Evolutionary conservation across 2,797 vertebrate species (phyloP).

Genomic region (Jordanella pulchra): DNA sequence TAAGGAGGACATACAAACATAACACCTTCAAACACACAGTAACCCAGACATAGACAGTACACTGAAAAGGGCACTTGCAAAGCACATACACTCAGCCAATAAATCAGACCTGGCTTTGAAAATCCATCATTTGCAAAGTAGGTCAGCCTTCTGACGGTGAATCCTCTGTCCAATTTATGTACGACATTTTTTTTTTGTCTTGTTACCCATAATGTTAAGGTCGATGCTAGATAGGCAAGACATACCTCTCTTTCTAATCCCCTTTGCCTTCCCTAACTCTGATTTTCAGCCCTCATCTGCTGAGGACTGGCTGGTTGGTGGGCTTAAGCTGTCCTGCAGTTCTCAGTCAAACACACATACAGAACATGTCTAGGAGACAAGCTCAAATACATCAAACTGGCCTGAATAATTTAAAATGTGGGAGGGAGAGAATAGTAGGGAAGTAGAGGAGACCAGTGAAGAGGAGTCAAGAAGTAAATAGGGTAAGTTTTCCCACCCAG

Average conservation of each 20-base stretch:
- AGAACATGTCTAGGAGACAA: constrained; percentile 58
- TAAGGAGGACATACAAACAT: constrained; percentile 56
- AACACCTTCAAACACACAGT: constrained; percentile 35
- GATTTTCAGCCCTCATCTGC: constrained; percentile 47
- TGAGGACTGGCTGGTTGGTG: constrained; percentile 28
- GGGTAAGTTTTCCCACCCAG: constrained; percentile 30
- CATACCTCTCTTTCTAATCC: constrained; percentile 8
- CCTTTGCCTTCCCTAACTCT: constrained; percentile 7
- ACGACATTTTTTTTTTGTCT: constrained; percentile 19
- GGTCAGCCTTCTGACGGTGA: constrained; percentile 79
- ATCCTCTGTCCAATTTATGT: constrained; percentile 28
- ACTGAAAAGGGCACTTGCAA: constrained; percentile 74
- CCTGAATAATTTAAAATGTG: constrained; percentile 72
- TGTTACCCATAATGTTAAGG: constrained; percentile 49
- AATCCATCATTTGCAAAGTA: constrained; percentile 80
- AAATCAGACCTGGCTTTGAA: constrained; percentile 78
- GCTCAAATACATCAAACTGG: constrained; percentile 50
- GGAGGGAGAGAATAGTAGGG: constrained; percentile 36
- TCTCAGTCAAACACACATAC: constrained; percentile 25
- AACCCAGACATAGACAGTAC: constrained; percentile 25
- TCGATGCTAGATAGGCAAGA: constrained; percentile 45
- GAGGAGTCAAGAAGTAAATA: constrained; percentile 42
- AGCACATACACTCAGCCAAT: constrained; percentile 74
- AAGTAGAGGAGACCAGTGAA: constrained; percentile 25
- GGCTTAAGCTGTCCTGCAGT: constrained; percentile 16